Percentiles rank a stretch among this genome's conserved stretches.
Conservation (phyloP, 1,140 invertebrate genomes). For the Melanaphis sacchari region DNA sequence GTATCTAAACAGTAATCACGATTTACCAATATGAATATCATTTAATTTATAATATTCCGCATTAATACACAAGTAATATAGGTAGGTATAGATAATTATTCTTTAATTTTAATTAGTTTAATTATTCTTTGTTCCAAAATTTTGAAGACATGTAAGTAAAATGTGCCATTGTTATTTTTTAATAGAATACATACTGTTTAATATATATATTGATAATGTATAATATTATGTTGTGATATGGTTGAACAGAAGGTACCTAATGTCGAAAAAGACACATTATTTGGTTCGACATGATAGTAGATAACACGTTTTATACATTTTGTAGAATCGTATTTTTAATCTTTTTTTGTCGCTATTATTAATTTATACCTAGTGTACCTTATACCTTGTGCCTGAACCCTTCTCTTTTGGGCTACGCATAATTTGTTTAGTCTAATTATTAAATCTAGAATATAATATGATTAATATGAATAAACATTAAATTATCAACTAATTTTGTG, state of each 20-base stretch:
- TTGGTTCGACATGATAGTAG: too few species aligned
- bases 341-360: too few species aligned
- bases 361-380: too few species aligned
- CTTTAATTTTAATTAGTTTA: neutral
- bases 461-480: neutral
- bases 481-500: neutral
- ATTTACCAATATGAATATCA: too few species aligned
- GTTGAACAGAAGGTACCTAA: too few species aligned
- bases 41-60: too few species aligned
- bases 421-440: neutral
- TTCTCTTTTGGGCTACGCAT: neutral
- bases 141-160: neutral
- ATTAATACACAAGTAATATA: too few species aligned
- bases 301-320: too few species aligned
- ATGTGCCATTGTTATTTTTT: neutral
- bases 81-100: neutral
- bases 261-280: too few species aligned
- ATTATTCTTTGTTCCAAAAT: neutral
- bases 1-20: neutral
- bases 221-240: neutral
- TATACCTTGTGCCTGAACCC: too few species aligned
- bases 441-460: neutral
- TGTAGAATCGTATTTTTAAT: too few species aligned
- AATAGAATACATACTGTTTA: neutral
- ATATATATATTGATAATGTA: too few species aligned